Conservation (phyloP, 2,888 invertebrate genomes). For the Agonopterix arenella region DNA sequence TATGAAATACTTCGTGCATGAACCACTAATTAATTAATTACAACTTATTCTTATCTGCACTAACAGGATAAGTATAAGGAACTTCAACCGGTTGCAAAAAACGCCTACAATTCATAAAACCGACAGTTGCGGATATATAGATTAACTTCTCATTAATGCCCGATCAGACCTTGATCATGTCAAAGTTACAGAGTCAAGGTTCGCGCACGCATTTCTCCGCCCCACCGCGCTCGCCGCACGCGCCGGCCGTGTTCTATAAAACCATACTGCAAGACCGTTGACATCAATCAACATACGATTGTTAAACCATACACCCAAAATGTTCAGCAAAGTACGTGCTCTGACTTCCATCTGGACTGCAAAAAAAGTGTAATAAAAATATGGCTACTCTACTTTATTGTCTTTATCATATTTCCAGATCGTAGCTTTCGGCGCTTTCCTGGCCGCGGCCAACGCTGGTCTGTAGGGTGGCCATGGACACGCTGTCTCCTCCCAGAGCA, state of each 20-base stretch:
- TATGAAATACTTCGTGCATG: too few relatives aligned
- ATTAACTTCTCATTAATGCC: conserved; percentile 27
- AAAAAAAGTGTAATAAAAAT: background rate
- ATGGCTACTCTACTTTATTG: too few relatives aligned
- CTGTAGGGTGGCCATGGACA: conserved; percentile 46
- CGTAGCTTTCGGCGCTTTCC: conserved; percentile 48
- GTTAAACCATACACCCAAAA: conserved; percentile 44
- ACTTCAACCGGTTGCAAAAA: background rate
- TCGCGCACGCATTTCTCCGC: conserved; percentile 42
- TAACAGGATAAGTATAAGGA: background rate
- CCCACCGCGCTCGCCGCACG: conserved; percentile 35
- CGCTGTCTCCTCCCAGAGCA: conserved; percentile 52
- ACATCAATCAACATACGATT: conserved; percentile 50
- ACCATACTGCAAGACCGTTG: conserved; percentile 41
- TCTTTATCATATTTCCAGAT: conserved; percentile 36
- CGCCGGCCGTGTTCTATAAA: conserved; percentile 42
- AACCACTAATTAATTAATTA: too few relatives aligned
- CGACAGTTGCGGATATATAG: conserved; percentile 20
- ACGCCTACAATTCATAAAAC: conserved; percentile 1
- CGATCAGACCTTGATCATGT: conserved; percentile 38
- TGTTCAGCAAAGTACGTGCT: conserved; percentile 58
- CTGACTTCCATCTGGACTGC: conserved; percentile 21
- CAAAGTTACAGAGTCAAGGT: conserved; percentile 52
- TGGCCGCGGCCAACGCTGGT: conserved; percentile 67
- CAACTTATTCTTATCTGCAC: too few relatives aligned